Evolutionary conservation across 2,113 vertebrate species (phyloP), one percentile per base, ranked within the genome.

Genomic region (Vicugna pacos): DNA sequence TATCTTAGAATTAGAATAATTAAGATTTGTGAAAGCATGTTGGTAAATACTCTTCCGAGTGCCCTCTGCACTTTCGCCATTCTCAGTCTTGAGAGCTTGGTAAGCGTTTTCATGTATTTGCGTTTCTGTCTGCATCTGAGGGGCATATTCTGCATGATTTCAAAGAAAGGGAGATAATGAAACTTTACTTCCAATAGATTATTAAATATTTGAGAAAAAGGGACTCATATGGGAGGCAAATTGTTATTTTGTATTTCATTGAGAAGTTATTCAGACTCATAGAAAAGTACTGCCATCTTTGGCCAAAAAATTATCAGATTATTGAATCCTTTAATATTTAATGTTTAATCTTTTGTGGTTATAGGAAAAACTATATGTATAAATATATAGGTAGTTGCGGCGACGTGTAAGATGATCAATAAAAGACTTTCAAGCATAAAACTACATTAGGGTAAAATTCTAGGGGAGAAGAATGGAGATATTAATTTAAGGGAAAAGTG

Each of bases 281-380:
- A 70, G 62, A 80, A 88, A 32, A 64, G 15, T 58, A 83, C 50
- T 87, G 20, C 28, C 54, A 82, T 69, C 22, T 87, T 94, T 48
- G 77, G 22, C 52, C 46, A 42, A 89, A 84, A 64, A 32, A 52
- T 50, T 38, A 80, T 89, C 76, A 65, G 15, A 91, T 92, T 85
- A 70, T 93, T 93, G 42, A 16, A 58, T 69, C 60, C 28, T 73
- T 93, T 81, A 94, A 92, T 86, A 89, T 79, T 92, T 92, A 97
- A 88, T 76, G 50, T 11, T 79, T 80, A 76, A 73, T 72, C 10
- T 65, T 28, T 92, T 76, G 26, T 67, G 35, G 54, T 85, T 30
- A 62, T 4, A 83, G n/a, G 30, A 64, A 86, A 77, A 67, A 38
- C 7, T 72, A 58, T 62, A 15, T 90, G 58, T 76, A 19, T 75